Conservation (phyloP, 2,113 vertebrate species). For the Vombatus ursinus region DNA sequence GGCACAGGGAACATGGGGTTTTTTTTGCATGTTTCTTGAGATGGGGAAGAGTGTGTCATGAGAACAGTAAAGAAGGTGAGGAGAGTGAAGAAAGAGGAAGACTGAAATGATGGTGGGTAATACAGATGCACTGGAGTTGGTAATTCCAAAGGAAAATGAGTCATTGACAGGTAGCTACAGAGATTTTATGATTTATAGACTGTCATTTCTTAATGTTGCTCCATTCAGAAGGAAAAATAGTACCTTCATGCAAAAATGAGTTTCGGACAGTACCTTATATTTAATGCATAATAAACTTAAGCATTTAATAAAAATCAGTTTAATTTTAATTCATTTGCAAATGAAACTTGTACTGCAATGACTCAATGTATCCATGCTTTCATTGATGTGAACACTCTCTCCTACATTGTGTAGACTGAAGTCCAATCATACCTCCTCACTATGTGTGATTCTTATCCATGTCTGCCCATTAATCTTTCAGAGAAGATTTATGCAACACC, state of each 20-base stretch:
- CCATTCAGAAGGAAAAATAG: conserved; percentile 6
- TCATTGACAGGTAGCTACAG: neutral
- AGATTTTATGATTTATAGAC: neutral
- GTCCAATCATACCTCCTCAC: neutral
- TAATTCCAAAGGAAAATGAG: neutral
- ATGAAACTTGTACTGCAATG: neutral
- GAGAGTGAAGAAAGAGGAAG: neutral
- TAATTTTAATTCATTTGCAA: conserved; percentile 16
- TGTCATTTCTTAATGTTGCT: conserved; percentile 2
- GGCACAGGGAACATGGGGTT: neutral
- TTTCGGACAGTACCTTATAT: neutral
- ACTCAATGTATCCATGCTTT: neutral
- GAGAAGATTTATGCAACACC: neutral
- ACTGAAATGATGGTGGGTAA: neutral
- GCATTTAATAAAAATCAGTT: conserved; percentile 9
- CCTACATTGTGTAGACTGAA: neutral
- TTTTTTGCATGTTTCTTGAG: neutral
- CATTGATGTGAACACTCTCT: neutral
- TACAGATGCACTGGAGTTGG: neutral
- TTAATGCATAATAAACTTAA: neutral
- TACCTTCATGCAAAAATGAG: neutral
- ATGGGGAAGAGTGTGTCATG: neutral
- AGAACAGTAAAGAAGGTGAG: neutral
- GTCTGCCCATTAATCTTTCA: neutral
- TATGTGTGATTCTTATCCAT: neutral